A percentile compares a stretch with the other conserved stretches of the same genome.
Conservation (phyloP, 2,113 vertebrate genomes). For the Dromiciops gliroides region DNA sequence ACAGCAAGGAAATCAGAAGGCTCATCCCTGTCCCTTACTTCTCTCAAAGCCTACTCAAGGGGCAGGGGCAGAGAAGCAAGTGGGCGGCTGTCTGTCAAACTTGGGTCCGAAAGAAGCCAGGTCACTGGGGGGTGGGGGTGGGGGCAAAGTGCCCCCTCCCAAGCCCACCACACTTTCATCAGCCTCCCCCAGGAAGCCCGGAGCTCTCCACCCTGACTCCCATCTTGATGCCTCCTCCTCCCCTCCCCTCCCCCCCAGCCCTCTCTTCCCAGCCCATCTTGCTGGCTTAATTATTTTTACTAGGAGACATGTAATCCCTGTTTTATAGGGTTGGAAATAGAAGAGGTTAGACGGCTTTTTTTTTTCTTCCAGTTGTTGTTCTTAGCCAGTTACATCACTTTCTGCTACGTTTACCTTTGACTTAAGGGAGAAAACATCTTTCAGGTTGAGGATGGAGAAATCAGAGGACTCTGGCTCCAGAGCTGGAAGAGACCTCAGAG, state of each 20-base stretch:
- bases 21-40: not conserved
- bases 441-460: conserved; percentile 30
- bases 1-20: not conserved
- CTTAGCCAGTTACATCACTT: conserved; percentile 68
- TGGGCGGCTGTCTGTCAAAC: not conserved
- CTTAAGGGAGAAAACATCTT: conserved; percentile 65
- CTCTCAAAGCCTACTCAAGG: not conserved
- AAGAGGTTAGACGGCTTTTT: conserved; percentile 73
- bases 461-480: not conserved
- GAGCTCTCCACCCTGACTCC: not conserved
- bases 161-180: not conserved
- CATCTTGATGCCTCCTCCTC: not conserved
- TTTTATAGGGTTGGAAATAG: conserved; percentile 68
- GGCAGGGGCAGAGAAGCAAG: not conserved
- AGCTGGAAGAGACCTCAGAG: not conserved
- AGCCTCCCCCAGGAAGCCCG: not conserved
- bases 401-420: conserved; percentile 53
- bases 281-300: conserved; percentile 82
- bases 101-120: not conserved
- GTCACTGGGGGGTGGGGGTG: conserved; percentile 26
- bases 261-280: conserved; percentile 74
- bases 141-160: not conserved
- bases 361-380: conserved; percentile 73
- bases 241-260: conserved; percentile 52
- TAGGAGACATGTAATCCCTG: conserved; percentile 77